These are phyloP conservation scores for Ficedula albicollis DNA, from an alignment of 2,797 vertebrate species.

Conservation along the genomic window DNA sequence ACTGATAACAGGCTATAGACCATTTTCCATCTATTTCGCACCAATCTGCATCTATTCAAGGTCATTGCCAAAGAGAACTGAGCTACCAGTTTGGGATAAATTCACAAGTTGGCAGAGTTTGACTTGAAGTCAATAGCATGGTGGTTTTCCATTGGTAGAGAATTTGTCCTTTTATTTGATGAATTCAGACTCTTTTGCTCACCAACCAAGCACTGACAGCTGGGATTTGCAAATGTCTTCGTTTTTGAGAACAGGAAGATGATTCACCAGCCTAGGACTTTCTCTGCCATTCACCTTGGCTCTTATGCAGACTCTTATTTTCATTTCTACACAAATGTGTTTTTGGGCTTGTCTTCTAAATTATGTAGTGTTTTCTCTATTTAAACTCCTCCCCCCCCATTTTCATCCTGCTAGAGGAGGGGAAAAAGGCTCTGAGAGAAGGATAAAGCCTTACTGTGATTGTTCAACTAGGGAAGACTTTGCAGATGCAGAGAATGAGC, in stretches of 20 bases:
- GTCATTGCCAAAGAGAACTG: not conserved
- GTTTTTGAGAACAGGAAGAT: not conserved
- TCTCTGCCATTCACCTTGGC: not conserved
- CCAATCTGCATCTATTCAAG: slow-evolving; percentile 29
- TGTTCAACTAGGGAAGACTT: not conserved
- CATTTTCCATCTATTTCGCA: slow-evolving; percentile 57
- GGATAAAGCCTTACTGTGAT: not conserved
- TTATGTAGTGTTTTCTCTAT: not conserved
- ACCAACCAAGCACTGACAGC: not conserved
- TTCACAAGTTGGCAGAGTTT: slow-evolving; percentile 26
- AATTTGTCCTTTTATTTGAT: slow-evolving; percentile 18
- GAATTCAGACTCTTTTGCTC: slow-evolving; percentile 20
- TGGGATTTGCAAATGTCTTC: slow-evolving; percentile 14
- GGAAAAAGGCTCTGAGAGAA: not conserved
- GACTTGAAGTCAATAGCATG: slow-evolving; percentile 37
- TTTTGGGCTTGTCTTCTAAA: not conserved
- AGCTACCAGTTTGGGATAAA: slow-evolving; percentile 30
- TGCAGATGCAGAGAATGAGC: not conserved
- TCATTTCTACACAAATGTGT: not conserved
- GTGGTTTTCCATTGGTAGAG: slow-evolving; percentile 15
- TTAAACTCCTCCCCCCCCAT: not conserved
- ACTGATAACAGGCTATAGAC: slow-evolving; percentile 26
- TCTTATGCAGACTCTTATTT: not conserved
- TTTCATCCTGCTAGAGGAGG: not conserved
- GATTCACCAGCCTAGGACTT: not conserved